Evolutionary conservation across 2,113 vertebrate genomes (phyloP).

Genomic region (Accipiter virgatus): DNA sequence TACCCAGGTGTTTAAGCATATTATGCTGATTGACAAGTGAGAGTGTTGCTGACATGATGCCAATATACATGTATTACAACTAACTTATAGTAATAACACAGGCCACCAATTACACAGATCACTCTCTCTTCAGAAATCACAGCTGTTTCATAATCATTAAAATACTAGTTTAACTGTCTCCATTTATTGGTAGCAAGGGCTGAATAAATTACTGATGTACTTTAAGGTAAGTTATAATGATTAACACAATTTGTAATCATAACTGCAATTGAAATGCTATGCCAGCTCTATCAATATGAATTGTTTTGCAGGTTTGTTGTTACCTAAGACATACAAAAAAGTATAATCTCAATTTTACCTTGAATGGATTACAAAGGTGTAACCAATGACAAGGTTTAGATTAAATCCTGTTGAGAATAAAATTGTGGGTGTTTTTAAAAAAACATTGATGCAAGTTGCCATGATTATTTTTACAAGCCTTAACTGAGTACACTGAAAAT

Average conservation of each 20-base stretch:
- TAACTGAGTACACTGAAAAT: neutral
- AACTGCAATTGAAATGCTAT: neutral
- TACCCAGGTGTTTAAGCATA: neutral
- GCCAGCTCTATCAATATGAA: neutral
- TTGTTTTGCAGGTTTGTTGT: neutral
- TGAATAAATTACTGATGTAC: neutral
- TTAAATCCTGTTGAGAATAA: neutral
- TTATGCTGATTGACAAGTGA: constrained; percentile 11
- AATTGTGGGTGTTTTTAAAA: neutral
- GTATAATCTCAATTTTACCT: neutral
- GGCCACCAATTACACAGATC: neutral
- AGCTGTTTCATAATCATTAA: neutral
- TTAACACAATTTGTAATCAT: neutral
- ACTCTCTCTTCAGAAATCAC: neutral
- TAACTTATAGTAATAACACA: neutral
- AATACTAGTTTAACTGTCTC: neutral
- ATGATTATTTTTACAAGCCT: neutral
- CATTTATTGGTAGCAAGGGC: neutral
- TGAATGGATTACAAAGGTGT: neutral
- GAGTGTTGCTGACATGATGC: neutral
- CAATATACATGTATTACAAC: neutral
- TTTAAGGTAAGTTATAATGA: neutral
- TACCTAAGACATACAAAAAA: neutral
- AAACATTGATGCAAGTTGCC: neutral
- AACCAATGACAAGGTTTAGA: neutral